Evolutionary conservation across 2,797 vertebrate species (phyloP).

Genomic region (Spatula versicolor): DNA sequence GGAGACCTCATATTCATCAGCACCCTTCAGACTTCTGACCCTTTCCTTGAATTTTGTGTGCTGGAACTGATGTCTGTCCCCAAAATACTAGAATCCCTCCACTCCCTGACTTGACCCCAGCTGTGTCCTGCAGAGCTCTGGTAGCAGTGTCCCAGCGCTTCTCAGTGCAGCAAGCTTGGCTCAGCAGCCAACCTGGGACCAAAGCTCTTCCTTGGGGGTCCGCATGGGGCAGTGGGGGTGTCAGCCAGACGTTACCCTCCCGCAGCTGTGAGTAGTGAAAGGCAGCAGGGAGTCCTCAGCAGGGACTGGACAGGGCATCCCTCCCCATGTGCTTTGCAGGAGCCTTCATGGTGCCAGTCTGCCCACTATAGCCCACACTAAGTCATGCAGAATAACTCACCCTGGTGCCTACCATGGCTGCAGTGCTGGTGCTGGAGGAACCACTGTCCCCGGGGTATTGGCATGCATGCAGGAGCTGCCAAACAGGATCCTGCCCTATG

Average conservation of each 20-base stretch:
- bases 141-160: neutral
- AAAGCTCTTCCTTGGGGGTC: neutral
- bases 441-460: accelerated
- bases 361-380: accelerated
- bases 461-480: accelerated
- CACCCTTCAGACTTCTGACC: neutral
- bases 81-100: neutral
- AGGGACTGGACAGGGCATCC: too few species aligned
- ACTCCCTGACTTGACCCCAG: neutral
- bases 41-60: neutral
- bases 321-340: neutral
- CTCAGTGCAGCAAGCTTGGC: accelerated
- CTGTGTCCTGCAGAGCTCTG: neutral
- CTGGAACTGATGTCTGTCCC: neutral
- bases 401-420: accelerated
- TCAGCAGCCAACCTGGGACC: accelerated
- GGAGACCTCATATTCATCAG: neutral
- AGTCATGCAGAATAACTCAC: neutral
- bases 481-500: neutral
- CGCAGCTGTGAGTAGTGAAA: neutral
- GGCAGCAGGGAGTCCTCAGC: neutral
- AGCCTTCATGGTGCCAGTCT: neutral
- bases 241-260: neutral
- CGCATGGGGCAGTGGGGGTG: accelerated
- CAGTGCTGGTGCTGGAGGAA: accelerated